These are phyloP conservation scores for Sarcophaga variegata DNA, from an alignment of 2,888 invertebrate genomes.

Conservation along the genomic window DNA sequence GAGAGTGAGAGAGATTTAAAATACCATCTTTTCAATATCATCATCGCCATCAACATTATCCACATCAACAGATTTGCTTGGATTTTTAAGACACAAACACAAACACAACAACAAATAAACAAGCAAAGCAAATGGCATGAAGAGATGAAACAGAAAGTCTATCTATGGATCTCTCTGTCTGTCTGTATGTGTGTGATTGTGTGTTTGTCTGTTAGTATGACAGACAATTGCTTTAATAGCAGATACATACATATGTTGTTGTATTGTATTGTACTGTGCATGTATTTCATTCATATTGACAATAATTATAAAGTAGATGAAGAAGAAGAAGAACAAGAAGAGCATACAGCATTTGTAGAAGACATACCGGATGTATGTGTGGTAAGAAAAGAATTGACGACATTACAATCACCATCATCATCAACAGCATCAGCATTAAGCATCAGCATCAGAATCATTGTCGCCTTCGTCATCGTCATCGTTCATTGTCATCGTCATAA, in stretches of 20 bases:
- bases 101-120: neutral
- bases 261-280: neutral
- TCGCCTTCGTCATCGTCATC: neutral
- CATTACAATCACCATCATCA: constrained; percentile 25
- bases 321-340: neutral
- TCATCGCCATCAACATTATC: neutral
- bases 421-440: too few relatives aligned
- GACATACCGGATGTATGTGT: neutral
- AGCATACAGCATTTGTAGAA: neutral
- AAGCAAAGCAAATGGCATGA: neutral
- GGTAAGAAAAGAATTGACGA: constrained; percentile 34
- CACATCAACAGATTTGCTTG: constrained; percentile 10
- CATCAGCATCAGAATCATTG: too few relatives aligned
- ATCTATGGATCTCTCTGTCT: neutral
- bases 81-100: neutral
- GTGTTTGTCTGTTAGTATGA: neutral
- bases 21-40: constrained; percentile 50
- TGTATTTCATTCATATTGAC: neutral
- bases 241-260: neutral
- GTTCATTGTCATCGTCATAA: constrained; percentile 38
- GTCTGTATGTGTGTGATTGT: too few relatives aligned
- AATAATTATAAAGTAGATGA: neutral
- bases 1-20: neutral
- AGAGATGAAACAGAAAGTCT: neutral
- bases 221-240: neutral